Conservation (phyloP, 1,140 invertebrate species). For the Holotrichia oblita region DNA sequence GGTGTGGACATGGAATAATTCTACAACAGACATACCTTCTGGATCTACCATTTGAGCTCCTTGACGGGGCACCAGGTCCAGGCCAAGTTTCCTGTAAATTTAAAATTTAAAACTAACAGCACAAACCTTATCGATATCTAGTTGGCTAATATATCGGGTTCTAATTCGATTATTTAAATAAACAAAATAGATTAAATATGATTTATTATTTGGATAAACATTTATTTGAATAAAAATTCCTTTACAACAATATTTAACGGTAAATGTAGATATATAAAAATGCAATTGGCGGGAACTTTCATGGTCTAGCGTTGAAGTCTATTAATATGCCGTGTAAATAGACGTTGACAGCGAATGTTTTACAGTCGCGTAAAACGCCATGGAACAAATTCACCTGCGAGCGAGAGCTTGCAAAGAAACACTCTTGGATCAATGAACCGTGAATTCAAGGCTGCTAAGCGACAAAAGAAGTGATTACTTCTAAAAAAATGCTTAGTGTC, state of each 20-base stretch:
- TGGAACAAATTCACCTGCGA: too few relatives aligned
- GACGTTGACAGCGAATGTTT: background rate
- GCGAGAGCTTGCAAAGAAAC: too few relatives aligned
- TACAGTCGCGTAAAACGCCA: background rate
- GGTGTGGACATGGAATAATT: conserved; percentile 88
- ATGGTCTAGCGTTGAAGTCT: background rate
- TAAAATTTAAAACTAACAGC: conserved; percentile 30
- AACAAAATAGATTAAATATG: background rate
- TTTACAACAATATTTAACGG: too few relatives aligned
- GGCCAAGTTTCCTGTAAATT: conserved; percentile 84
- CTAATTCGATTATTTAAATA: background rate
- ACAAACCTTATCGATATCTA: background rate
- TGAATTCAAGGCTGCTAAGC: too few relatives aligned
- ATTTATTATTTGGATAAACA: background rate
- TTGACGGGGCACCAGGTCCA: conserved; percentile 90
- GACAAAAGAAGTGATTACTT: too few relatives aligned
- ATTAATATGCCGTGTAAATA: background rate
- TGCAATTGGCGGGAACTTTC: background rate
- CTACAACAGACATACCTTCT: conserved; percentile 85
- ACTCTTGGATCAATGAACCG: background rate
- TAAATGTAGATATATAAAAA: too few relatives aligned
- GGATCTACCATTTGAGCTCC: conserved; percentile 89
- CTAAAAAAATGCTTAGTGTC: too few relatives aligned
- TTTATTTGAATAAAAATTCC: background rate
- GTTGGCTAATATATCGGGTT: background rate